Base-by-base conservation (phyloP, 2,888 invertebrate genomes). In the Drosophila planitibia region DNA sequence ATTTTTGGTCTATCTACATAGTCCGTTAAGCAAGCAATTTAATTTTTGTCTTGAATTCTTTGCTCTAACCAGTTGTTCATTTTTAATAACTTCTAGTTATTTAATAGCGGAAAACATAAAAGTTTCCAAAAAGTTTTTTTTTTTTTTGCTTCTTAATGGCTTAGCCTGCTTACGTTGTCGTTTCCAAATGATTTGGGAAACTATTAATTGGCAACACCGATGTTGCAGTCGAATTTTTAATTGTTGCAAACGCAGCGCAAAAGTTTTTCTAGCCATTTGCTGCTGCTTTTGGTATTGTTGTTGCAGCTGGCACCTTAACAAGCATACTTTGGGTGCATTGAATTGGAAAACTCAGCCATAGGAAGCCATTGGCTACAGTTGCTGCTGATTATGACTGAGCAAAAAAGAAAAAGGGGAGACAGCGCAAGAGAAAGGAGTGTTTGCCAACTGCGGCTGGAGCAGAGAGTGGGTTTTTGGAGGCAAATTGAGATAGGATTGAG, bases 121-220 rank as follows among this genome's bases (percentile, higher is more conserved):
- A 54, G 52, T 63, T 72, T 28, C 22, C 55, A 57, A 68, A 76
- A 49, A 32, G 33, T 16, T 55, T 65, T n/a, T 55, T 30, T 14
- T 66, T 16, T 49, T 65, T 28, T 57, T 41, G 28, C 52, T 39
- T 69, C 14, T 39, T 44, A 60, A 61, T 64, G 65, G 32, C 65
- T 58, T 53, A 35, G 53, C 69, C 52, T 30, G 47, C 41, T 55
- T 55, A 66, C 67, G 67, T 72, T 72, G 58, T 66, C 65, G 65
- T 52, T 74, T 68, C 52, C 64, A 66, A 77, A 75, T 76, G 73
- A 80, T 71, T 85, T 61, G 59, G 65, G 74, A 77, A 83, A 85
- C 75, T 85, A 89, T 89, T 89, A 87, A 89, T 88, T 88, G 84
- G 81, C 77, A 79, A 64, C 81, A 71, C 71, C 76, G 70, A 61